phyloP scores from a whole-genome alignment of 2,888 invertebrate species.

The Agriotes lineatus region DNA sequence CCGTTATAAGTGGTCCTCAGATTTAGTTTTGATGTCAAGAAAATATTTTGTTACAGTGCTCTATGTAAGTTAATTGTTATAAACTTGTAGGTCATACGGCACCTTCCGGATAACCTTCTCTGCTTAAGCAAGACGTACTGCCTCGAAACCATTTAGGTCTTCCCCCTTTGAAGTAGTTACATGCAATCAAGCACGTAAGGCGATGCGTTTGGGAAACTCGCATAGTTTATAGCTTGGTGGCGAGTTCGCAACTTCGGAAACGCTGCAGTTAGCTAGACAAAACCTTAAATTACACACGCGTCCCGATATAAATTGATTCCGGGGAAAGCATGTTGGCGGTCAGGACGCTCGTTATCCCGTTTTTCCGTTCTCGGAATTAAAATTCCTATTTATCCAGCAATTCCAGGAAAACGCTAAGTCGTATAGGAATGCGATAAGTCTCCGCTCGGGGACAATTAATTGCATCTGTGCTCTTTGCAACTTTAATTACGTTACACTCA shows the following conservation, averaged over 20 bases:
- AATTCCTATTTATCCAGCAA: conserved; percentile 16
- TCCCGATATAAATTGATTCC: background rate
- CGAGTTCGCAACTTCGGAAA: conserved; percentile 12
- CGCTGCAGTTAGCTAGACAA: conserved; percentile 2
- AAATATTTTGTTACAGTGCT: too few relatives aligned
- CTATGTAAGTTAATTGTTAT: too few relatives aligned
- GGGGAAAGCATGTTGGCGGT: too few relatives aligned
- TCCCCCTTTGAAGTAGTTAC: background rate
- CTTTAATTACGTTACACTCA: conserved; percentile 3
- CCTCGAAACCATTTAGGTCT: too few relatives aligned
- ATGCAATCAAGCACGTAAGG: conserved; percentile 32
- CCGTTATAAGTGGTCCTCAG: too few relatives aligned
- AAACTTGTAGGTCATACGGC: too few relatives aligned
- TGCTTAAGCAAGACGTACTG: too few relatives aligned
- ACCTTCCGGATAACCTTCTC: too few relatives aligned
- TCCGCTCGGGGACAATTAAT: conserved; percentile 22
- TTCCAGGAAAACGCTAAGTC: conserved; percentile 13
- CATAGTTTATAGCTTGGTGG: conserved; percentile 33
- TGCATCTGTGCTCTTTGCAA: conserved; percentile 11
- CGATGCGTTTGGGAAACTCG: conserved; percentile 37
- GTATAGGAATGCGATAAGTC: conserved; percentile 32
- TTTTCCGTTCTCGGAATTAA: conserved; percentile 3
- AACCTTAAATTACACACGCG: background rate
- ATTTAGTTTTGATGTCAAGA: too few relatives aligned
- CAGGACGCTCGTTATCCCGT: background rate